These are phyloP conservation scores for Phrynosoma platyrhinos DNA, from an alignment of 2,113 vertebrate species.

Conservation along the genomic window DNA sequence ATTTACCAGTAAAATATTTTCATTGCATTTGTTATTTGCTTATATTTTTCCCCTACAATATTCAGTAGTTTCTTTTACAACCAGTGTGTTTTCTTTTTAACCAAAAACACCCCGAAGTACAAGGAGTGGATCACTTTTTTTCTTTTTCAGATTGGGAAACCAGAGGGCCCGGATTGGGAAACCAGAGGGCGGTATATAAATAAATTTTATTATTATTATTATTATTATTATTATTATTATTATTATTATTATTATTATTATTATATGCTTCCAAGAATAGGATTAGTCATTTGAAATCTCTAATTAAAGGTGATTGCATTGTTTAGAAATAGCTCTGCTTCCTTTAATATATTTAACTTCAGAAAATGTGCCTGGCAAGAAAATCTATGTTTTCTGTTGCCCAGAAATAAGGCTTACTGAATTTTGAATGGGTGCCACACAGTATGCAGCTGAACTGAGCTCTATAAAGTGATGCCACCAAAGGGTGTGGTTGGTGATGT, in stretches of 20 bases:
- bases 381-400: neutral
- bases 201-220: too few relatives aligned
- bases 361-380: neutral
- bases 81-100: neutral
- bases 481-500: neutral
- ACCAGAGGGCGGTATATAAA: too few relatives aligned
- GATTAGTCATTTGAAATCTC: constrained; percentile 18
- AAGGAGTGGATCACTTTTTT: neutral
- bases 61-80: constrained; percentile 3
- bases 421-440: neutral
- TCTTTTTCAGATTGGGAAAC: constrained; percentile 3
- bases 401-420: neutral
- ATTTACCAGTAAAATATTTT: constrained; percentile 31
- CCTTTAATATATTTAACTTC: constrained; percentile 6
- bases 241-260: too few relatives aligned
- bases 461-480: neutral
- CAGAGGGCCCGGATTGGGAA: too few relatives aligned
- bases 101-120: neutral
- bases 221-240: too few relatives aligned
- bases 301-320: constrained; percentile 35
- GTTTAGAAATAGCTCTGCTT: constrained; percentile 16
- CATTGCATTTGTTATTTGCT: constrained; percentile 35
- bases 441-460: neutral
- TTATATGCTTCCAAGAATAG: neutral
- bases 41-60: constrained; percentile 4